Conservation (phyloP, 2,113 vertebrate species). For the Fregetta grallaria region DNA sequence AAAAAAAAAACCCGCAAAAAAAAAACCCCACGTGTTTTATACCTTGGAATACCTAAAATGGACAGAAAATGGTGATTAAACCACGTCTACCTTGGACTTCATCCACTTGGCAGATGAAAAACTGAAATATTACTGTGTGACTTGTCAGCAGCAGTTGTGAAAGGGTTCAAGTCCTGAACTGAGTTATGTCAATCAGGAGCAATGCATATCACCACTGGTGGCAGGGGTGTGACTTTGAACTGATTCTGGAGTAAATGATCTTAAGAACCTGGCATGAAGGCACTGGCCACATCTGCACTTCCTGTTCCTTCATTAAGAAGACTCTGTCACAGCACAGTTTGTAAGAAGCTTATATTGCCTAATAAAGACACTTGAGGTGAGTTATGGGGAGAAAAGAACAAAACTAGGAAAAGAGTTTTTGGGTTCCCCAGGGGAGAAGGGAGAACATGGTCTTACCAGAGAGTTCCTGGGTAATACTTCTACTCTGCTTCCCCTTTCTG, state of each 20-base stretch:
- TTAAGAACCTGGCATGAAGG: background rate
- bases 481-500: background rate
- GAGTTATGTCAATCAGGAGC: background rate
- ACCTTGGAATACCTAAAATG: background rate
- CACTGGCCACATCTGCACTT: background rate
- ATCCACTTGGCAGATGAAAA: background rate
- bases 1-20: accelerated
- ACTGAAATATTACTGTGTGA: background rate
- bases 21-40: background rate
- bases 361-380: background rate
- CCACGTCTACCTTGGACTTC: background rate
- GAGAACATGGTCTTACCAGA: background rate
- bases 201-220: too few species aligned
- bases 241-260: background rate
- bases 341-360: background rate
- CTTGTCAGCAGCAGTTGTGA: background rate
- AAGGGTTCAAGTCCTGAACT: background rate
- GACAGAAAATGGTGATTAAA: background rate
- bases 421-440: background rate
- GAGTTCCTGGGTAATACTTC: background rate
- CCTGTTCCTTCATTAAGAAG: background rate
- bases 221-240: background rate
- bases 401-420: background rate
- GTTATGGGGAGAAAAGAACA: background rate
- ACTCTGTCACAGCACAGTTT: background rate